These are phyloP conservation scores for Lamellibrachia luymesi DNA, from an alignment of 1,140 invertebrate species.

Conservation along the genomic window DNA sequence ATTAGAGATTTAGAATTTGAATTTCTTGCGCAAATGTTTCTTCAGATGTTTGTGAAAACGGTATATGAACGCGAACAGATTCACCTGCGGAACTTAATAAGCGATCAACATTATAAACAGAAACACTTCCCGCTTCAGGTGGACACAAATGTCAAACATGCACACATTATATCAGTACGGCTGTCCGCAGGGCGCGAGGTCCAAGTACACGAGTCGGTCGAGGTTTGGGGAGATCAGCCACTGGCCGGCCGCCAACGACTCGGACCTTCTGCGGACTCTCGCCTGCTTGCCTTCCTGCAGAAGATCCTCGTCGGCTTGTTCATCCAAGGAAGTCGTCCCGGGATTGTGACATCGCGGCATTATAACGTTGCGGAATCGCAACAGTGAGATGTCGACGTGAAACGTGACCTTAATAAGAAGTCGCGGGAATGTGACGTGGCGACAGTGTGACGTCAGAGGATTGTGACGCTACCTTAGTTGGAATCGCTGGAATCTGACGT, in stretches of 20 bases:
- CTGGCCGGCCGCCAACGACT: constrained; percentile 7
- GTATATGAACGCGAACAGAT: too few species aligned
- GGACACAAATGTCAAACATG: too few species aligned
- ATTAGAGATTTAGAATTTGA: too few species aligned
- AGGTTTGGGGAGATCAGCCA: constrained; percentile 14
- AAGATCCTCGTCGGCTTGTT: background rate
- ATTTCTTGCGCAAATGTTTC: too few species aligned
- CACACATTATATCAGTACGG: background rate
- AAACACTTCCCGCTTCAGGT: too few species aligned
- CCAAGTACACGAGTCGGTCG: background rate
- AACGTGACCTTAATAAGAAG: too few species aligned
- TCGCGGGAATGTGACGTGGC: background rate
- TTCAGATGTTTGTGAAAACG: too few species aligned
- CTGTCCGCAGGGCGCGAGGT: background rate
- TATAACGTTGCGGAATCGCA: too few species aligned
- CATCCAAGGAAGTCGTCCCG: background rate
- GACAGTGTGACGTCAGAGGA: background rate
- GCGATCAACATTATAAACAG: too few species aligned
- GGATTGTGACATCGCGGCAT: background rate
- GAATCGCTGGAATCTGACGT: background rate
- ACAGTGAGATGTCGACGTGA: too few species aligned
- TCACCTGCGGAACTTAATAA: too few species aligned
- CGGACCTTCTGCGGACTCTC: background rate
- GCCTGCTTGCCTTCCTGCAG: background rate
- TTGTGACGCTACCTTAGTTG: background rate